Percentiles rank a stretch among this genome's conserved stretches.
Evolutionary conservation across 1,140 invertebrate genomes (phyloP).

Genomic region (Plectrocnemia conspersa): DNA sequence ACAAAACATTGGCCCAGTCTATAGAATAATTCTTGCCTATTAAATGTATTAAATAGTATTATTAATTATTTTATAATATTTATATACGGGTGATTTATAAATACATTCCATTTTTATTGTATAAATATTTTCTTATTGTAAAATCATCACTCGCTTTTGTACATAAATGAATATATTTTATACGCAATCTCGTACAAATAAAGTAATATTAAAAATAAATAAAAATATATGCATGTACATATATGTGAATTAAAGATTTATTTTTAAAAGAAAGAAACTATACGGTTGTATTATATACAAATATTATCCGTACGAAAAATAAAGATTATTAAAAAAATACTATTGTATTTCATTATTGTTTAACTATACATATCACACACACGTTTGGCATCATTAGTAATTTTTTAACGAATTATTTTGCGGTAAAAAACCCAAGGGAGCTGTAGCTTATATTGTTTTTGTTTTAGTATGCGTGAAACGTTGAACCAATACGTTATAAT

Average conservation of each 20-base stretch:
- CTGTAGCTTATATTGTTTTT: background rate
- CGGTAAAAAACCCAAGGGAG: slow-evolving; percentile 20
- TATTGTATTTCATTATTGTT: background rate
- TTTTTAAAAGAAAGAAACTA: too few relatives aligned
- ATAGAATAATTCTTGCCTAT: too few relatives aligned
- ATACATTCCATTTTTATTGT: slow-evolving; percentile 2
- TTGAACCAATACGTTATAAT: slow-evolving; percentile 12
- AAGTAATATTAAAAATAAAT: slow-evolving; percentile 2
- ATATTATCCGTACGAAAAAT: too few relatives aligned
- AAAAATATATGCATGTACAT: background rate
- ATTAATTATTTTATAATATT: too few relatives aligned
- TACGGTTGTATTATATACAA: too few relatives aligned
- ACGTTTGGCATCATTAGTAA: background rate
- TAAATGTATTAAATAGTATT: too few relatives aligned
- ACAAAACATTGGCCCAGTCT: too few relatives aligned
- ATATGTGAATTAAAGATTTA: background rate
- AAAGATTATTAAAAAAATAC: too few relatives aligned
- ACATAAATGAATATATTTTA: slow-evolving; percentile 13
- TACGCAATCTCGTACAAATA: slow-evolving; percentile 21
- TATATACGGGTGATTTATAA: too few relatives aligned
- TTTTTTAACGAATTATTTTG: background rate
- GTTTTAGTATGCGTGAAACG: background rate
- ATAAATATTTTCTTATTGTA: too few relatives aligned
- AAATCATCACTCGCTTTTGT: too few relatives aligned
- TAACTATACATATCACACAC: background rate